Percentiles rank a stretch among this genome's conserved stretches.
Conservation (phyloP, 2,113 vertebrate genomes). For the Salvelinus alpinus region DNA sequence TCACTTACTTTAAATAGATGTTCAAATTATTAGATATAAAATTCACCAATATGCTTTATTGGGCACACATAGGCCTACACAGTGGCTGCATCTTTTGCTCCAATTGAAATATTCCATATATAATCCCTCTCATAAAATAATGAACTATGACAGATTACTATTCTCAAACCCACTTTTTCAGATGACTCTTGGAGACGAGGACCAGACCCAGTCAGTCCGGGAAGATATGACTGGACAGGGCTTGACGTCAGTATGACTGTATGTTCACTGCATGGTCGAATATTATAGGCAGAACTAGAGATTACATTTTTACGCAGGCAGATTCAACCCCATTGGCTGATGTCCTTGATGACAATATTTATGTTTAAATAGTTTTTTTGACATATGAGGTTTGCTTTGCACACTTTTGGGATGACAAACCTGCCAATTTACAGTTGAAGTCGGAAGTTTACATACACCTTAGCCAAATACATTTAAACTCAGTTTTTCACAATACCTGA, state of each 20-base stretch:
- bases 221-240: neutral
- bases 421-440: no score
- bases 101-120: neutral
- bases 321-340: neutral
- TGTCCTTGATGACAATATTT: neutral
- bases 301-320: neutral
- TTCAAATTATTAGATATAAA: neutral
- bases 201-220: neutral
- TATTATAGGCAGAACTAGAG: neutral
- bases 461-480: no score
- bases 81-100: neutral
- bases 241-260: neutral
- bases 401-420: no score
- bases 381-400: no score
- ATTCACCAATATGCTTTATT: no score
- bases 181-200: neutral
- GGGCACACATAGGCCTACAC: neutral
- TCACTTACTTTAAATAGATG: neutral
- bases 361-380: no score
- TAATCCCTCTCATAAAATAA: neutral
- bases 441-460: no score
- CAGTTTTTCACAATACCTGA: no score
- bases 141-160: neutral
- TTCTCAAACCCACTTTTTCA: neutral
- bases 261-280: neutral